Base-by-base conservation (phyloP, 2,797 vertebrate species). In the Salmo trutta region DNA sequence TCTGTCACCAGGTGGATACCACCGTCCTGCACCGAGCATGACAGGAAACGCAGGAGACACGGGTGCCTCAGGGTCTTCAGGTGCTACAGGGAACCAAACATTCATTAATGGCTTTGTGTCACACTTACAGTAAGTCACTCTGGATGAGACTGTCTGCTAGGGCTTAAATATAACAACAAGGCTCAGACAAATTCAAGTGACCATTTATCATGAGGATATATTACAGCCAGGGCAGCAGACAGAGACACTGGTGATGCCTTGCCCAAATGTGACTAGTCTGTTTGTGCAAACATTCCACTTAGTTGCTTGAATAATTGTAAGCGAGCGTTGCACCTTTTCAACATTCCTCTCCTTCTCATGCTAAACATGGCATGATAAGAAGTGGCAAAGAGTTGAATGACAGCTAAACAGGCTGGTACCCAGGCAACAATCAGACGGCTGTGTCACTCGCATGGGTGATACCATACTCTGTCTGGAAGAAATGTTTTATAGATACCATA, bases 1-100 rank as follows among this genome's bases (percentile, higher is more conserved):
- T 99, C 98, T 0, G 98, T 99, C 64, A 99, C 96, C 80, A 99
- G 91, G 90, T 99, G 98, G 83, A 99, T 96, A 76, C 92, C 96
- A 0, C 95, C 96, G 1, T 95, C 90, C 90, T 98, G 96, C 91
- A 99, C 95, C 0, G 96, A 96, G 86, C 98, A 99, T 2, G 97
- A 99, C 29, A 99, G 93, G 93, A 98, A 99, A 67, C 96, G 96
- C 77, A 99, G 93, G 78, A 99, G 93, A 89, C 97, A 97, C 0
- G 98, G 98, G 85, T 99, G 98, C 84, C 98, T 95, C 77, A 99
- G 91, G 12, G 97, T 99, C 92, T 99, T 99, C 91, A 99, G 91
- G 90, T 99, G 98, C 98, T 99, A 93, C 33, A 79, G 77, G 73
- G 70, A 79, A 56, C 0, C 71, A 16, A 16, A 36, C 4, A 24